phyloP scores from a whole-genome alignment of 1,140 invertebrate genomes.

The Calliopsis andreniformis region DNA sequence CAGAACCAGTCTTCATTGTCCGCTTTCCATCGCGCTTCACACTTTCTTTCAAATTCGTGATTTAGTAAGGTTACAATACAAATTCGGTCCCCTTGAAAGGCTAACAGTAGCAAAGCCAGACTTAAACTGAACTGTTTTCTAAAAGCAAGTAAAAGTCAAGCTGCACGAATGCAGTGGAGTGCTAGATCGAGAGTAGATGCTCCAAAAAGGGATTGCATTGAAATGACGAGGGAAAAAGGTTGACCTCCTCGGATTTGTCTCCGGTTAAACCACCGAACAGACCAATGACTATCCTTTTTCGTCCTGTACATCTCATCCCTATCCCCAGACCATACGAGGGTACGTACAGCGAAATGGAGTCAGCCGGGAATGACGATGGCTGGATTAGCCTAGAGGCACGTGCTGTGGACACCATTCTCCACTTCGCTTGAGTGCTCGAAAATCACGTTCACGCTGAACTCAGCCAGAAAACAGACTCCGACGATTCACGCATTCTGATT shows the following conservation, averaged over 20 bases:
- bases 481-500: constrained; percentile 65
- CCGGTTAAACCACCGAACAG: constrained; percentile 45
- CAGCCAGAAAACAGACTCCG: constrained; percentile 70
- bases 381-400: constrained; percentile 75
- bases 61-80: no score
- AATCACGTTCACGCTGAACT: constrained; percentile 73
- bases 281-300: constrained; percentile 33
- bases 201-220: constrained; percentile 7
- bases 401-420: constrained; percentile 76
- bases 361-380: constrained; percentile 70
- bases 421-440: constrained; percentile 76
- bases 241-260: constrained; percentile 28
- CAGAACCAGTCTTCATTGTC: no score
- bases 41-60: no score
- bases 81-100: no score
- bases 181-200: background rate
- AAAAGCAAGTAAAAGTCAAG: background rate
- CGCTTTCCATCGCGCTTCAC: no score
- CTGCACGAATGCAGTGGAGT: background rate
- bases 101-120: no score
- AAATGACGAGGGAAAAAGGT: constrained; percentile 14
- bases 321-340: constrained; percentile 22
- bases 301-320: background rate
- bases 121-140: background rate
- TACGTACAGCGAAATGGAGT: constrained; percentile 62